Base-by-base conservation (phyloP, 2,113 vertebrate genomes). In the Otocyon megalotis region DNA sequence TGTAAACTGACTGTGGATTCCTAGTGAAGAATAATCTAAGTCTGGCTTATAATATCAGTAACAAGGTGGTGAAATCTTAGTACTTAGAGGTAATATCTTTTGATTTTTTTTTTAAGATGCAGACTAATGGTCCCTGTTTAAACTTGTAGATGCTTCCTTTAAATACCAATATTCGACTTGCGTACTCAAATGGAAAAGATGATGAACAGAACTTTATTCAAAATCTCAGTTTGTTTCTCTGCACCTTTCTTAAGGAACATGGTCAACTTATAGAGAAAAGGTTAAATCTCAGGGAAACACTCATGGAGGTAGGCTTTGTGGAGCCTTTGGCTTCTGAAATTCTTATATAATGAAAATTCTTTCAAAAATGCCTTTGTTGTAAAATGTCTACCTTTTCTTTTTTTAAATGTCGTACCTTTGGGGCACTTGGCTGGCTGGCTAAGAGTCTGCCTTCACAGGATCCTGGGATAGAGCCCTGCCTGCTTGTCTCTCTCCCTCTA, bases 181-280 rank as follows among this genome's bases (percentile, higher is more conserved):
- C 99, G 0, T 99, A 99, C 56, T 99, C 99, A 11, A 99, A 99
- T 90, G 99, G 99, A 69, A 99, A 99, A 97, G 99, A 99, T 89
- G 99, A 99, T 89, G 99, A 99, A 91, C 99, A 99, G 98, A 99
- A 99, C 98, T 99, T 99, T 97, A 99, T 99, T 98, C 99, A 99
- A 98, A 99, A 99, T 98, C 99, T 99, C 97, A 99, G 99, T 97
- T 99, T 99, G 96, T 99, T 99, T 99, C 99, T 99, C 90, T 99
- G 99, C 98, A 99, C 99, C 0, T 99, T 99, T 98, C 99, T 99
- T 22, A 99, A 99, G 98, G 99, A 99, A 97, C 99, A 99, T 7
- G 99, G 99, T 32, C 99, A 99, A 85, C 99, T 99, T 93, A 99
- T 99, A 95, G 99, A 99, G 97, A 99, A 99, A 97, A 99, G 99